A percentile compares a stretch with the other conserved stretches of the same genome.
Conservation (phyloP, 2,797 vertebrate species). For the Sebastes itinus region DNA sequence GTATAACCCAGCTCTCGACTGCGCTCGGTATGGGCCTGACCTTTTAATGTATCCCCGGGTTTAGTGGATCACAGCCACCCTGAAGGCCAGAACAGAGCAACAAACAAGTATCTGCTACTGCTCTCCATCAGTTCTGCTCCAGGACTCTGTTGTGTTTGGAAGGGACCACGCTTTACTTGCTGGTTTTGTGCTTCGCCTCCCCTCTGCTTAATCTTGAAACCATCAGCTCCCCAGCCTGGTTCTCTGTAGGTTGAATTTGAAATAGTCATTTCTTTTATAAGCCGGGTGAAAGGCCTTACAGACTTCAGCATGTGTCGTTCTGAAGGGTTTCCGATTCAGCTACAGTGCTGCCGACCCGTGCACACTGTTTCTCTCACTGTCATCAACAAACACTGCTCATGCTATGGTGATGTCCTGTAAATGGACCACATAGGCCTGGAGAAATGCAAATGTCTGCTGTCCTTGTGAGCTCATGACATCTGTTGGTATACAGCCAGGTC, state of each 20-base stretch:
- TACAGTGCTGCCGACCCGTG: background rate
- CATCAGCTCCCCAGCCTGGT: slow-evolving; percentile 59
- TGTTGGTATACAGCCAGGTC: background rate
- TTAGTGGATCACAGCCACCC: slow-evolving; percentile 13
- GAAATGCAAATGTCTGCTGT: background rate
- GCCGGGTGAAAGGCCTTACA: slow-evolving; percentile 16
- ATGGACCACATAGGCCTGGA: background rate
- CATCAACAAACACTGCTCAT: background rate
- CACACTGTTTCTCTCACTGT: slow-evolving; percentile 14
- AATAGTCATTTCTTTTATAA: slow-evolving; percentile 47
- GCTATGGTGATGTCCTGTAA: background rate
- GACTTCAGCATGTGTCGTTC: slow-evolving; percentile 33
- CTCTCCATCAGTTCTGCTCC: slow-evolving; percentile 39
- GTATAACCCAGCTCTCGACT: slow-evolving; percentile 10
- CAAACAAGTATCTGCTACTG: slow-evolving; percentile 54
- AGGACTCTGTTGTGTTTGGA: slow-evolving; percentile 62
- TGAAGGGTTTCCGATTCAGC: slow-evolving; percentile 30
- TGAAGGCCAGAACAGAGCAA: slow-evolving; percentile 42
- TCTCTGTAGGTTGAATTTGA: slow-evolving; percentile 62
- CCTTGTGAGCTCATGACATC: slow-evolving; percentile 8
- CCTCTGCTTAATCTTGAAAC: slow-evolving; percentile 58
- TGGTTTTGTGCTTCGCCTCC: slow-evolving; percentile 50
- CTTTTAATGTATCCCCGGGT: slow-evolving; percentile 28
- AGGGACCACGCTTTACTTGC: slow-evolving; percentile 12
- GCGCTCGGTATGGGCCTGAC: slow-evolving; percentile 12